Base-by-base conservation (phyloP, 2,113 vertebrate species). In the Oryzias celebensis region DNA sequence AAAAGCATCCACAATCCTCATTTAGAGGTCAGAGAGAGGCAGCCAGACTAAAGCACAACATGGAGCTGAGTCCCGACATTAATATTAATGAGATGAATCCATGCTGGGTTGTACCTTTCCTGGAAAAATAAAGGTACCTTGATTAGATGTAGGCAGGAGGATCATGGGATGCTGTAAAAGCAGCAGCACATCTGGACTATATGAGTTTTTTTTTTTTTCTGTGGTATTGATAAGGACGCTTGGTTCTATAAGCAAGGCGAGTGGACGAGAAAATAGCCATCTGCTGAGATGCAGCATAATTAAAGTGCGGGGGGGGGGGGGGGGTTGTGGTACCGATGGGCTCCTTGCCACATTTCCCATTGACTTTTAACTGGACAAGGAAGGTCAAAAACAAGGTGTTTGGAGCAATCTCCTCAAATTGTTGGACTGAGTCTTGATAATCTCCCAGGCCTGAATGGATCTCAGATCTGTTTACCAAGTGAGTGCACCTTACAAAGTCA, bases 381-480 rank as follows among this genome's bases (percentile, higher is more conserved):
- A 90, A 92, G 88, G 90, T 91, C 87, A 81, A 44, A 72, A 62
- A 77, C 77, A 71, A 84, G 83, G 80, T 88, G 87, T 90, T 88
- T 73, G 67, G 84, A 87, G 87, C 85, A 85, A 89, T 90, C 83
- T 86, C 74, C 73, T 46, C 83, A 89, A 92, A 89, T 86, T 88
- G 89, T 87, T 84, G 86, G 83, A 81, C 79, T 85, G 71, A 73
- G 82, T 73, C 85, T 83, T 88, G 87, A 89, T 90, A 87, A 91
- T 91, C 86, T 89, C 80, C 84, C 50, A 68, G 82, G 78, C 77
- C 85, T 87, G 90, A 90, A 89, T 88, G 87, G 77, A 81, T 90
- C 78, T 68, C 71, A 85, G 82, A 84, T 89, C 84, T 90, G 88
- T 92, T 92, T 91, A 89, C 86, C 85, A 87, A 89, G 88, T 82